Conservation (phyloP, 2,888 invertebrate species). For the Platycheirus rosarum region DNA sequence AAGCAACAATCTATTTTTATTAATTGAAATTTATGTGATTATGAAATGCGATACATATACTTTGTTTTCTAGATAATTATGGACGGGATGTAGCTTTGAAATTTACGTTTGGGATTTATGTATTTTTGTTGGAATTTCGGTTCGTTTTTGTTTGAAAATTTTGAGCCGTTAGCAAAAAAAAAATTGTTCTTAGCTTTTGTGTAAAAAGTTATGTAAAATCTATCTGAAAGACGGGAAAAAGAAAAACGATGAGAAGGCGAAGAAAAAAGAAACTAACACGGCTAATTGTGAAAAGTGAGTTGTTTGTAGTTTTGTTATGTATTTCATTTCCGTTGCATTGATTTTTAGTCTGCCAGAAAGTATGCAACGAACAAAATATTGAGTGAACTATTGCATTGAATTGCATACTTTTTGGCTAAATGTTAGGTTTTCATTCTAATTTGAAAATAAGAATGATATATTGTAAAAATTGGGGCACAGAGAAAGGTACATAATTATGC, state of each 20-base stretch:
- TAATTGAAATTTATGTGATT: conserved; percentile 53
- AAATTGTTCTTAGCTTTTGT: too few relatives aligned
- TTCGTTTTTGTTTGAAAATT: conserved; percentile 7
- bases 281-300: conserved; percentile 52
- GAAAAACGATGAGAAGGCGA: background rate
- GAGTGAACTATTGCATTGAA: background rate
- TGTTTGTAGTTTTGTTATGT: background rate
- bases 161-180: too few relatives aligned
- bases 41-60: conserved; percentile 2
- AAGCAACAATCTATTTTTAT: conserved; percentile 35
- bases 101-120: background rate
- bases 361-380: conserved; percentile 22
- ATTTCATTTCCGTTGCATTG: background rate
- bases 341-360: background rate
- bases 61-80: too few relatives aligned
- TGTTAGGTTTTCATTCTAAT: background rate
- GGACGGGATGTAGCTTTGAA: conserved; percentile 32
- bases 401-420: conserved; percentile 36
- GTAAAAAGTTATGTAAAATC: background rate
- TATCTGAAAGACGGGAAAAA: background rate
- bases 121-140: conserved; percentile 1
- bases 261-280: background rate
- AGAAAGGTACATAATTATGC: too few relatives aligned
- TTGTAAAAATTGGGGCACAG: too few relatives aligned
- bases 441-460: too few relatives aligned